phyloP scores from a whole-genome alignment of 2,888 invertebrate species.

The Pristionchus arcanus region DNA sequence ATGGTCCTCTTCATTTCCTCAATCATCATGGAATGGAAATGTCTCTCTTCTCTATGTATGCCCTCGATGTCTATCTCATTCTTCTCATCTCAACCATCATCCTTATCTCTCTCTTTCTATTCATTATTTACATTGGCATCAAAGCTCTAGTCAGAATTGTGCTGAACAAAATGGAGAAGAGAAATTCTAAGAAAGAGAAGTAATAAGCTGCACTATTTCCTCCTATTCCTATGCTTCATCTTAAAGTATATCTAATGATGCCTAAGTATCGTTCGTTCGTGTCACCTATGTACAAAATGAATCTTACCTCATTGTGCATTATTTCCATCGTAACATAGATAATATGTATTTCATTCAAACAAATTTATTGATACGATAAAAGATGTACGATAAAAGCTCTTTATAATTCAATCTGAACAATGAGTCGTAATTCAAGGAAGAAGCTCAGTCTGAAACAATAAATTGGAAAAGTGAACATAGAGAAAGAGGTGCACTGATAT shows the following conservation, averaged over 20 bases:
- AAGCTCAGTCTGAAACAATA: neutral
- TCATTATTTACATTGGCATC: neutral
- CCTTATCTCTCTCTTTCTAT: neutral
- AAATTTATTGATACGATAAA: too few species aligned
- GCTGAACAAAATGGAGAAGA: neutral
- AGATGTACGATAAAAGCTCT: too few species aligned
- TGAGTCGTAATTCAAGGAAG: too few species aligned
- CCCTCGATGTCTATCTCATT: slow-evolving; percentile 29
- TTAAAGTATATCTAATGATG: neutral
- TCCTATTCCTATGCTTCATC: neutral
- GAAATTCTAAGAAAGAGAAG: slow-evolving; percentile 28
- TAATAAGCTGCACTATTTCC: neutral
- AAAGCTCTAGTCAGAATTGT: neutral
- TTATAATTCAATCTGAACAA: too few species aligned
- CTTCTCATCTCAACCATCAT: neutral
- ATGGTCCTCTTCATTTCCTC: slow-evolving; percentile 50
- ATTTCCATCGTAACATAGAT: too few species aligned
- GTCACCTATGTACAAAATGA: too few species aligned
- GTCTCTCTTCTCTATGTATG: slow-evolving; percentile 30
- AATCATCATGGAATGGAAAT: slow-evolving; percentile 38
- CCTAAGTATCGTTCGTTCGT: neutral
- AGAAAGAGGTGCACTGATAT: slow-evolving; percentile 28
- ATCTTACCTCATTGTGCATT: too few species aligned
- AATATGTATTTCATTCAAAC: too few species aligned
- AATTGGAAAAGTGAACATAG: neutral